Percentiles rank a stretch among this genome's conserved stretches.
Evolutionary conservation across 2,888 invertebrate genomes (phyloP).

Genomic region (Tuberolachnus salignus): DNA sequence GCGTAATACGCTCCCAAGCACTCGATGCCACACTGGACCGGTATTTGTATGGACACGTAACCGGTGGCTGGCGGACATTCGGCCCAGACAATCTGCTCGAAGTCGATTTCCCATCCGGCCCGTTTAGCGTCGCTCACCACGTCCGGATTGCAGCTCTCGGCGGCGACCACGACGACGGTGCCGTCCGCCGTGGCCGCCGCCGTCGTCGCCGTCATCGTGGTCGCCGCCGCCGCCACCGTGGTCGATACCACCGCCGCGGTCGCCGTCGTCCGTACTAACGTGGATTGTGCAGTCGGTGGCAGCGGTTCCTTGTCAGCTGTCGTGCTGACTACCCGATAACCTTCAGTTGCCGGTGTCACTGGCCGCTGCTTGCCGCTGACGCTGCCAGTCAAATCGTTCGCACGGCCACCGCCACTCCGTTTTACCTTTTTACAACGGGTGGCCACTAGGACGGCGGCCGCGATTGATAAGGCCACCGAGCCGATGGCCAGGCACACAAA

Average conservation of each 20-base stretch:
- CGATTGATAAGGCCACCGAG: background rate
- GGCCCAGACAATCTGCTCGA: slow-evolving; percentile 60
- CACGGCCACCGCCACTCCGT: background rate
- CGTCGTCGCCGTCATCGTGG: background rate
- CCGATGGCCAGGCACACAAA: background rate
- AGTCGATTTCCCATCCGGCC: slow-evolving; percentile 61
- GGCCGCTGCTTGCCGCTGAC: slow-evolving; percentile 1
- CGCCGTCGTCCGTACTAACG: slow-evolving; percentile 64
- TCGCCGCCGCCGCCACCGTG: slow-evolving; percentile 1
- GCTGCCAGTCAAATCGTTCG: background rate
- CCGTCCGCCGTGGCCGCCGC: slow-evolving; percentile 57
- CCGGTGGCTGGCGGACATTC: slow-evolving; percentile 64
- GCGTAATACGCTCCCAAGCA: slow-evolving; percentile 68
- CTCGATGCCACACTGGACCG: slow-evolving; percentile 68
- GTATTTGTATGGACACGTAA: slow-evolving; percentile 59
- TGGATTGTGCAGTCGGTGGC: slow-evolving; percentile 63
- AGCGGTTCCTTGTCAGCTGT: slow-evolving; percentile 61
- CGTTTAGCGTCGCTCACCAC: slow-evolving; percentile 77
- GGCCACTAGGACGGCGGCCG: slow-evolving; percentile 15
- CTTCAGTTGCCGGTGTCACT: background rate
- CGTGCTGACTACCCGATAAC: slow-evolving; percentile 13
- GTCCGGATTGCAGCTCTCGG: slow-evolving; percentile 76
- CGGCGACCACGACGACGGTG: slow-evolving; percentile 55
- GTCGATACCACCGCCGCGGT: slow-evolving; percentile 58
- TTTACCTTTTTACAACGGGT: slow-evolving; percentile 5